A percentile compares a stretch with the other conserved stretches of the same genome.
Conservation (phyloP, 2,888 invertebrate genomes). For the Archaeoteleia sp. region DNA sequence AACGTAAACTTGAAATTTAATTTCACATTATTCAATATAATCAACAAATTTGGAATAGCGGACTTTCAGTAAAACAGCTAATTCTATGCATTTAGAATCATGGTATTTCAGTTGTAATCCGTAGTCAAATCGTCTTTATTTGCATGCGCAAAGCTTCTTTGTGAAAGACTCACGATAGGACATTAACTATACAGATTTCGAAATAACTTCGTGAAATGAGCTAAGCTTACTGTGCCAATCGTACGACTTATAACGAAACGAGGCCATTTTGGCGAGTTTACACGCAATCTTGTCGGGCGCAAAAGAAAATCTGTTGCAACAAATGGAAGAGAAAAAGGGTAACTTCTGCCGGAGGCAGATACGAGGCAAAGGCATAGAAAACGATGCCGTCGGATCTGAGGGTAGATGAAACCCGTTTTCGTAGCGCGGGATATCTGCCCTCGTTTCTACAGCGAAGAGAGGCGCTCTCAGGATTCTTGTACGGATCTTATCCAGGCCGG, state of each 20-base stretch:
- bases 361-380: slow-evolving; percentile 18
- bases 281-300: slow-evolving; percentile 11
- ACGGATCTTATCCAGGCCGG: slow-evolving; percentile 60
- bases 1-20: no score
- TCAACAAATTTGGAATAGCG: no score
- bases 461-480: slow-evolving; percentile 7
- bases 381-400: slow-evolving; percentile 11
- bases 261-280: slow-evolving; percentile 16
- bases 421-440: slow-evolving; percentile 37
- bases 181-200: not conserved
- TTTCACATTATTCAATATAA: no score
- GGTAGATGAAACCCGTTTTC: slow-evolving; percentile 27
- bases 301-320: slow-evolving; percentile 2
- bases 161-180: not conserved
- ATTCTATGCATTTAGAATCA: no score
- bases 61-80: no score
- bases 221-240: not conserved
- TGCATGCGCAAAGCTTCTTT: not conserved
- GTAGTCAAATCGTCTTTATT: not conserved
- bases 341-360: slow-evolving; percentile 19
- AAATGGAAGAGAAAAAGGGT: not conserved
- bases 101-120: not conserved
- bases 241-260: slow-evolving; percentile 4
- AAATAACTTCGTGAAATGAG: slow-evolving; percentile 4
- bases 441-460: slow-evolving; percentile 39